A percentile compares a stretch with the other conserved stretches of the same genome.
phyloP scores from a whole-genome alignment of 2,888 invertebrate species.

The Alitta virens region DNA sequence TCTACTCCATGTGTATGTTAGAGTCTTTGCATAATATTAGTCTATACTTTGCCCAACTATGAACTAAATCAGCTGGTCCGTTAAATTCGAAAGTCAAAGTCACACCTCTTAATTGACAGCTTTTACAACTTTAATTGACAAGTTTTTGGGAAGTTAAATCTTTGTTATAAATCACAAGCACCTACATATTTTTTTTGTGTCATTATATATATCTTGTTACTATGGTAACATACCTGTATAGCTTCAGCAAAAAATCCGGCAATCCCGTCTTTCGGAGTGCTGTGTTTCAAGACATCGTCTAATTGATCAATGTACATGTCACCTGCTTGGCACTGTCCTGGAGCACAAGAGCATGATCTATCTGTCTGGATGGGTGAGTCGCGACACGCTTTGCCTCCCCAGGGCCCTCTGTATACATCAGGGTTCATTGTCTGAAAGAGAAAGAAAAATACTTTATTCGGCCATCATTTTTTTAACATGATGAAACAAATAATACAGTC shows the following conservation, averaged over 20 bases:
- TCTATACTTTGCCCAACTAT: too few species aligned
- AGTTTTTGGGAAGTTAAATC: too few species aligned
- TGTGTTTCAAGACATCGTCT: slow-evolving; percentile 74
- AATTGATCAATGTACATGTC: slow-evolving; percentile 82
- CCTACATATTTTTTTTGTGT: too few species aligned
- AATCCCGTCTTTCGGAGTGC: slow-evolving; percentile 71
- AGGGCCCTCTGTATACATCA: slow-evolving; percentile 85
- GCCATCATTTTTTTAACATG: background rate
- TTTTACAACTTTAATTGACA: too few species aligned
- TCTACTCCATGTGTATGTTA: too few species aligned
- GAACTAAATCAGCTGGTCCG: too few species aligned
- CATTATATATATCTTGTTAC: too few species aligned
- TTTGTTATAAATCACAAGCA: too few species aligned
- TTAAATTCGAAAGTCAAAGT: too few species aligned
- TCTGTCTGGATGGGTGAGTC: slow-evolving; percentile 69
- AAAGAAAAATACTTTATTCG: background rate
- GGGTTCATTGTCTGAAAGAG: slow-evolving; percentile 76
- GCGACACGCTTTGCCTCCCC: slow-evolving; percentile 84
- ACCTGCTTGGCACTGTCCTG: slow-evolving; percentile 67
- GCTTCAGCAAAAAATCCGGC: slow-evolving; percentile 93
- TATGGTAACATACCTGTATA: slow-evolving; percentile 74
- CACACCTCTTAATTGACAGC: too few species aligned
- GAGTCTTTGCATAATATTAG: too few species aligned
- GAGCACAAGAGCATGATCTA: slow-evolving; percentile 43
- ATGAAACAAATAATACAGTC: background rate